Evolutionary conservation across 2,797 vertebrate species (phyloP).

Genomic region (Vultur gryphus): DNA sequence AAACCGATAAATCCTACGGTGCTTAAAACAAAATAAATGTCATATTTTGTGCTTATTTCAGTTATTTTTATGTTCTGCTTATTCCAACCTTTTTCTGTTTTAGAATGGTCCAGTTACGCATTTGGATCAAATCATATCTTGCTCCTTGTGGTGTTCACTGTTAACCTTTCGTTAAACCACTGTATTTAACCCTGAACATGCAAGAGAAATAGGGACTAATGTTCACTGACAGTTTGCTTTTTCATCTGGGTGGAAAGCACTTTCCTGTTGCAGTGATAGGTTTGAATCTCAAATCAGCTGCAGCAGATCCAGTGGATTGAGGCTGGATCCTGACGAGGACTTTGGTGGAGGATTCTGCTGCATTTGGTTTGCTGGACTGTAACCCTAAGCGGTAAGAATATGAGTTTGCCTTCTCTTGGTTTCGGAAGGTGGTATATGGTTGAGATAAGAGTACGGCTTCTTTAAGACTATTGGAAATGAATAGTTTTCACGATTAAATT

Average conservation of each 20-base stretch:
- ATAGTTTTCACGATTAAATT: not conserved
- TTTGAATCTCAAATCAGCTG: not conserved
- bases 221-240: not conserved
- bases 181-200: not conserved
- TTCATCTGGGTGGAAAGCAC: not conserved
- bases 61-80: not conserved
- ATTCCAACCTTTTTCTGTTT: not conserved
- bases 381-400: not conserved
- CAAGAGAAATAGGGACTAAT: not conserved
- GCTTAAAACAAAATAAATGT: not conserved
- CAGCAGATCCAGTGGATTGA: not conserved
- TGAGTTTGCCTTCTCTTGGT: not conserved
- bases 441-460: not conserved
- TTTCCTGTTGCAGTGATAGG: not conserved
- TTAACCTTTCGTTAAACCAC: not conserved
- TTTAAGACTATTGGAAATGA: not conserved
- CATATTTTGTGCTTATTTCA: not conserved
- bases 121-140: not conserved
- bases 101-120: accelerated
- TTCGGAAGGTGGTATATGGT: not conserved
- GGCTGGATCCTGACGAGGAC: not conserved
- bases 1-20: not conserved
- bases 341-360: not conserved
- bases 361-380: not conserved
- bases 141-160: not conserved